A percentile compares a stretch with the other conserved stretches of the same genome.
phyloP scores from a whole-genome alignment of 2,888 invertebrate species.

The Nomada flava region DNA sequence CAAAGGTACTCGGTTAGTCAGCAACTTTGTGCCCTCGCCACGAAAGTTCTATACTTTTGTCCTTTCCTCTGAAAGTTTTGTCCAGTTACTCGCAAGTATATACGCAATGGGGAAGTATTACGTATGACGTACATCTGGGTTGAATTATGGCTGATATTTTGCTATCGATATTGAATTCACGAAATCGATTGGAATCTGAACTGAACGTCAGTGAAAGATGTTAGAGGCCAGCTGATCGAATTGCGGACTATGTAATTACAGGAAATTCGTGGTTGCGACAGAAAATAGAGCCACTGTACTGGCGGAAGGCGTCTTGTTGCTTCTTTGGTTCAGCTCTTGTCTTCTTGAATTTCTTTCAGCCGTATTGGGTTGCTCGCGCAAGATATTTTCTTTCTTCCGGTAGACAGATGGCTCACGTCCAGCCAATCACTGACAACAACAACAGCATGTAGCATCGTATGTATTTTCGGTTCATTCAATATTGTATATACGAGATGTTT shows the following conservation, averaged over 20 bases:
- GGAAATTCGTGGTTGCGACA: conserved; percentile 16
- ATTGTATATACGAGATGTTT: background rate
- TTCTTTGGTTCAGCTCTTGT: conserved; percentile 24
- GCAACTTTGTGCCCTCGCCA: background rate
- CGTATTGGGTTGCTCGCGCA: conserved; percentile 56
- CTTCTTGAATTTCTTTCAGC: conserved; percentile 53
- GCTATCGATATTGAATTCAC: background rate
- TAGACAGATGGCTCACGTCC: conserved; percentile 51
- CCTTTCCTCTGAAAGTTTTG: too few species aligned
- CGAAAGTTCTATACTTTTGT: too few species aligned
- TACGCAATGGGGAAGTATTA: too few species aligned
- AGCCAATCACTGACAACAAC: conserved; percentile 12
- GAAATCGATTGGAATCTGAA: background rate
- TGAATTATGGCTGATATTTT: background rate
- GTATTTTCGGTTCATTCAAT: background rate
- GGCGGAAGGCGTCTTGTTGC: conserved; percentile 23
- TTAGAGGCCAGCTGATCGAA: conserved; percentile 16
- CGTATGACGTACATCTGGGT: too few species aligned
- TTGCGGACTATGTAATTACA: conserved; percentile 56
- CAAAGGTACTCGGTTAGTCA: background rate
- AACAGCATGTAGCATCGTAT: conserved; percentile 15
- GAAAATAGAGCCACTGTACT: conserved; percentile 41
- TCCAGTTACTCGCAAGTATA: too few species aligned
- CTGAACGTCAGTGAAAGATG: conserved; percentile 4
- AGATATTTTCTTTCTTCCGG: conserved; percentile 37